phyloP scores from a whole-genome alignment of 2,888 invertebrate species.

The Thera obeliscata region DNA sequence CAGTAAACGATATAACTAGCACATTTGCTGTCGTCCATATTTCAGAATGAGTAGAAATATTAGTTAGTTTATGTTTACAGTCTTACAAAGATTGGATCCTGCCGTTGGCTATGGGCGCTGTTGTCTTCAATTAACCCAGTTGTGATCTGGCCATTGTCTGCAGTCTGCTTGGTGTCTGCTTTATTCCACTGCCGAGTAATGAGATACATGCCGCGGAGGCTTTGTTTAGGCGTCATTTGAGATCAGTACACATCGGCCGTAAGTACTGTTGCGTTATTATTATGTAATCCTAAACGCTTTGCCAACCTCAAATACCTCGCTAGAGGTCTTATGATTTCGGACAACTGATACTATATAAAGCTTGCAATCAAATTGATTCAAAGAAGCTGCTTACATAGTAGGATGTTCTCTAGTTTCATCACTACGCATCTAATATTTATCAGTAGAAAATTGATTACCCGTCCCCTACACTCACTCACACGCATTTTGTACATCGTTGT shows the following conservation, averaged over 20 bases:
- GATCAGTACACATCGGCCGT: constrained; percentile 58
- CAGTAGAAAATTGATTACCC: no score
- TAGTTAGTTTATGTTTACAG: constrained; percentile 63
- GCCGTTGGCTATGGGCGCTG: constrained; percentile 66
- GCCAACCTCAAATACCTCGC: constrained; percentile 41
- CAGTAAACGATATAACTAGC: constrained; percentile 44
- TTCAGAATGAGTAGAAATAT: constrained; percentile 59
- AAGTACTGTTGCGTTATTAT: constrained; percentile 54
- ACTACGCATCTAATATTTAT: no score
- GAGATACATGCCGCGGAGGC: constrained; percentile 59
- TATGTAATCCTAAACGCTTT: constrained; percentile 45
- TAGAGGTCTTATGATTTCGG: background rate
- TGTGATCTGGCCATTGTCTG: constrained; percentile 72
- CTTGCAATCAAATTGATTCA: background rate
- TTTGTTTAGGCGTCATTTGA: constrained; percentile 69
- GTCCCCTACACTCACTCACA: no score
- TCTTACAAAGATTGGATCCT: constrained; percentile 64
- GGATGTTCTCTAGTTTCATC: background rate
- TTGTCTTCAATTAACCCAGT: constrained; percentile 82
- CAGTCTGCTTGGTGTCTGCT: constrained; percentile 80
- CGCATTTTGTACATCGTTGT: no score
- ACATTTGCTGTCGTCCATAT: constrained; percentile 41
- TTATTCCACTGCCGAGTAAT: constrained; percentile 72
- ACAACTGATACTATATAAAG: background rate
- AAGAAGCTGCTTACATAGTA: background rate